Conservation (phyloP, 92 coral and sea anemone genomes). For the Porites lobata region DNA sequence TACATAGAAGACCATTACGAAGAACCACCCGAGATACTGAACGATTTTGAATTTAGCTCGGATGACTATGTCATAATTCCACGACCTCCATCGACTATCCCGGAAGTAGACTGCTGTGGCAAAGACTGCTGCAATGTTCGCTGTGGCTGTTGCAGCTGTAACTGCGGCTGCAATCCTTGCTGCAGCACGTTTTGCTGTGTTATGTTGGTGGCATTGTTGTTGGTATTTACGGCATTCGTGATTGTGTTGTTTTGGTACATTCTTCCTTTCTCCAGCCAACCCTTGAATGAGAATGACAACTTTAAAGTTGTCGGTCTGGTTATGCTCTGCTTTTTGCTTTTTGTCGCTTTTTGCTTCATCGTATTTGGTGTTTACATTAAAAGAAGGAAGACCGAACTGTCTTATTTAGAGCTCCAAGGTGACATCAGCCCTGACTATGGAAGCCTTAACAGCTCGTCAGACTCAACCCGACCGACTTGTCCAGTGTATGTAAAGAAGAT, state of each 20-base stretch:
- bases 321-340: constrained; percentile 9
- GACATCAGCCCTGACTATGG: too few species aligned
- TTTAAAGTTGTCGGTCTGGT: constrained; percentile 54
- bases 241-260: neutral
- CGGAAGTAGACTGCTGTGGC: neutral
- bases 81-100: neutral
- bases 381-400: too few species aligned
- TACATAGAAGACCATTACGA: constrained; percentile 67
- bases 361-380: neutral
- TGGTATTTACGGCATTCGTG: neutral
- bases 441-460: too few species aligned
- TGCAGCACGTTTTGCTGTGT: constrained; percentile 12
- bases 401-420: too few species aligned
- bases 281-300: neutral
- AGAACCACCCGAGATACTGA: constrained; percentile 12
- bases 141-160: constrained; percentile 11
- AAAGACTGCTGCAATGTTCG: constrained; percentile 7
- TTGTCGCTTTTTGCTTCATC: constrained; percentile 8
- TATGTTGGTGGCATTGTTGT: constrained; percentile 3
- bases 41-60: constrained; percentile 16
- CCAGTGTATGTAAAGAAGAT: too few species aligned
- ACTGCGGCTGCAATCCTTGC: constrained; percentile 13
- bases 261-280: neutral
- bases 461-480: too few species aligned
- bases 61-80: too few species aligned